A percentile compares a stretch with the other conserved stretches of the same genome.
Evolutionary conservation across 2,797 vertebrate genomes (phyloP).

Genomic region (Echiichthys vipera): DNA sequence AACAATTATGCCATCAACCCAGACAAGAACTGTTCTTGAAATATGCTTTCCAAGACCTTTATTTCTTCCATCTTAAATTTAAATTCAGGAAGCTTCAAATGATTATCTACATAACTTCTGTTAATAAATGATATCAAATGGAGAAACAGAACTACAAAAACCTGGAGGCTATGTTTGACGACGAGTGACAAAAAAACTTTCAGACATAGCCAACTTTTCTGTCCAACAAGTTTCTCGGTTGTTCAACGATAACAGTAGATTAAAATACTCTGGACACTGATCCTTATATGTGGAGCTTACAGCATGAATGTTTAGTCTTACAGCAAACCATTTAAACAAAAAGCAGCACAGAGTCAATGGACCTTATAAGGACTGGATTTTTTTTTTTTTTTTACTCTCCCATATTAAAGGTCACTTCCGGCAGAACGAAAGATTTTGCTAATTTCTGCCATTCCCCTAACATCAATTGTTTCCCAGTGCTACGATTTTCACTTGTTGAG

Average conservation of each 20-base stretch:
- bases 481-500: constrained; percentile 29
- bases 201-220: neutral
- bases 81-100: constrained; percentile 1
- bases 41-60: neutral
- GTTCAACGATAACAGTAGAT: constrained; percentile 34
- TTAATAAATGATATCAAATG: constrained; percentile 12
- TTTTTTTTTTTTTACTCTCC: constrained; percentile 33
- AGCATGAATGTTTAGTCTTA: constrained; percentile 34
- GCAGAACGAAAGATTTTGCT: constrained; percentile 31
- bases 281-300: constrained; percentile 26
- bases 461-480: constrained; percentile 20
- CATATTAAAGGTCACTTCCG: constrained; percentile 52
- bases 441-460: constrained; percentile 28
- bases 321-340: constrained; percentile 38
- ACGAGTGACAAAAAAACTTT: constrained; percentile 23
- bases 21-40: neutral
- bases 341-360: constrained; percentile 38
- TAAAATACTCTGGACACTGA: neutral
- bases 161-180: constrained; percentile 23
- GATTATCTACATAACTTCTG: constrained; percentile 24
- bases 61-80: neutral
- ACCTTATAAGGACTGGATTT: constrained; percentile 36
- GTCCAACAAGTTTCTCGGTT: too few relatives aligned
- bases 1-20: neutral
- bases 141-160: constrained; percentile 34